These are phyloP conservation scores for Erebia epiphron DNA, from an alignment of 2,888 invertebrate species.

Conservation along the genomic window DNA sequence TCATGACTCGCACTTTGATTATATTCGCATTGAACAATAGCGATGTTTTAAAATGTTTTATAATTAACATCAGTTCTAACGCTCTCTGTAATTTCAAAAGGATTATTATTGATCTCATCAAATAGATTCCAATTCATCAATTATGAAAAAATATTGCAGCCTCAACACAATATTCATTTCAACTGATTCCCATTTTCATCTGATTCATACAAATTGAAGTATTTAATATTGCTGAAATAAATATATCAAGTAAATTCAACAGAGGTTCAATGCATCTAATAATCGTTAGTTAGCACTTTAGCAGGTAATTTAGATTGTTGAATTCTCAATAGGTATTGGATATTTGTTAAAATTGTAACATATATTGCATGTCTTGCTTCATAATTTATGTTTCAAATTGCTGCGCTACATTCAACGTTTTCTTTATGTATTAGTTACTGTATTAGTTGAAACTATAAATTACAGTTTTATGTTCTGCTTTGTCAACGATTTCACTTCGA, in stretches of 20 bases:
- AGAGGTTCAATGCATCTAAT: neutral
- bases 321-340: neutral
- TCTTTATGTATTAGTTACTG: neutral
- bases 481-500: neutral
- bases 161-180: neutral
- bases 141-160: neutral
- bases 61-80: slow-evolving; percentile 16
- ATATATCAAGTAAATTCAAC: neutral
- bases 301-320: neutral
- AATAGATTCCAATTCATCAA: neutral
- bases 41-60: slow-evolving; percentile 9
- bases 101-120: neutral
- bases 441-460: neutral
- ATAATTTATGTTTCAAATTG: neutral
- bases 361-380: neutral
- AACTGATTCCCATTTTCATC: neutral
- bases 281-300: neutral
- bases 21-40: slow-evolving; percentile 13
- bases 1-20: slow-evolving; percentile 15
- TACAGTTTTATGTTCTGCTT: neutral
- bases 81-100: neutral
- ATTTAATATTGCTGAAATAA: too few species aligned
- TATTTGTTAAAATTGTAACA: neutral
- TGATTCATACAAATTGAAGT: too few species aligned
- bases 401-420: neutral